Evolutionary conservation across 53 echinoderm and acorn worm genomes (phyloP).

Genomic region (Crossaster papposus): DNA sequence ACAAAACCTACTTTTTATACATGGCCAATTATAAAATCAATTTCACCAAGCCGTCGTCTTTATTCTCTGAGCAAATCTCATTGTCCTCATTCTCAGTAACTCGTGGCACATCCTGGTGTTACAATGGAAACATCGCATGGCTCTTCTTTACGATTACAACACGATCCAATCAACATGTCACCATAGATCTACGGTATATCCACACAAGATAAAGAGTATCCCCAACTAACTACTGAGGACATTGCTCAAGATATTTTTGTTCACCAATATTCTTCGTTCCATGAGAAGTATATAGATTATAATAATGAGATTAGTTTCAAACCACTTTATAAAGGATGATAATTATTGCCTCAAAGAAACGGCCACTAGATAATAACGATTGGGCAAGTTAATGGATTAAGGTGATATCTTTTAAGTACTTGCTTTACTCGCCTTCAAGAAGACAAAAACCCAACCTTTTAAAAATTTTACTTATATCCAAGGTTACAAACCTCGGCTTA

Average conservation of each 20-base stretch:
- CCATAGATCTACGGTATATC: background rate
- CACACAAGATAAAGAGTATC: background rate
- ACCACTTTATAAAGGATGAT: no score
- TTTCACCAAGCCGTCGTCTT: background rate
- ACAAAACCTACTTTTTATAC: background rate
- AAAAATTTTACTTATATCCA: no score
- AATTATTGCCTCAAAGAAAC: no score
- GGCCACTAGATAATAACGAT: no score
- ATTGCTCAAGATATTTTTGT: background rate
- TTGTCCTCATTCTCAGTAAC: background rate
- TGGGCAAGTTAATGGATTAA: no score
- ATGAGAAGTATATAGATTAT: background rate
- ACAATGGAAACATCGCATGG: slow-evolving; percentile 8
- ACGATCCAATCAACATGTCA: slow-evolving; percentile 33
- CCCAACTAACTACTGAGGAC: background rate
- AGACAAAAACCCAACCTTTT: no score
- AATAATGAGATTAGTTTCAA: no score
- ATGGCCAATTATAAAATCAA: background rate
- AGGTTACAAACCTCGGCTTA: no score
- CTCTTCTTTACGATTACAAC: background rate
- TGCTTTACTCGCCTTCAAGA: no score
- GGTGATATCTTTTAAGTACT: no score
- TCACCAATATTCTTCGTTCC: background rate
- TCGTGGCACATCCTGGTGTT: background rate
- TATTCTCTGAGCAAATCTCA: background rate